Evolutionary conservation across 2,797 vertebrate genomes (phyloP), one percentile per base, ranked within the genome.

Genomic region (Choloepus didactylus): DNA sequence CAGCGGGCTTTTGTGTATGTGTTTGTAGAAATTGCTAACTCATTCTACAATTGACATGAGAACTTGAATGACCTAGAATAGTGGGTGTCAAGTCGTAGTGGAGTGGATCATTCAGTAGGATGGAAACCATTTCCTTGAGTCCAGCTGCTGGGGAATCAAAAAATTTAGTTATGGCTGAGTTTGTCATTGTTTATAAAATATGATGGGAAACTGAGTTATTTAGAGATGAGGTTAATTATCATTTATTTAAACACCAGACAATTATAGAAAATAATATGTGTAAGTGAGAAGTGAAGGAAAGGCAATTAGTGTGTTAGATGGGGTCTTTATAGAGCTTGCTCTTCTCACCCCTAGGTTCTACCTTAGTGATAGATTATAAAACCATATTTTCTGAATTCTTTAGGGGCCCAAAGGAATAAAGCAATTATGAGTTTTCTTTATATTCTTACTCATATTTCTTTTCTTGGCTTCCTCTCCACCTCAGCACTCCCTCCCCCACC

Each of bases 141-240:
- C 29, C 31, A 87, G 3, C 15, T 66, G 54, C 15, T 7, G 27
- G 81, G 49, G 5, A 62, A 62, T 76, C 10, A 73, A 84, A 44
- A 76, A 75, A 11, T 59, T 31, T 49, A 73, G 21, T 77, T 59
- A 64, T 5, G 66, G 16, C 29, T n/a, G 80, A 60, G 18, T 67
- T n/a, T 88, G 21, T 80, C 51, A 70, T 62, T 96, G 31, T 44
- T 93, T 60, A 75, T 87, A 67, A 93, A 95, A 62, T 46, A 64
- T 5, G 90, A 35, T 85, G 62, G 19, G n/a, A 80, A n/a, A 2
- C 21, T 69, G 60, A 88, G 11, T 80, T 64, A 25, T 91, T 94
- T 23, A 89, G 79, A 72, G 44, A 86, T 88, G 23, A 91, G 23
- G 25, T 56, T 85, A 18, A 73, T 19, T 62, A 15, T 75, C 49